Evolutionary conservation across 2,113 vertebrate species (phyloP).

Genomic region (Brachypodius melanocephalos): DNA sequence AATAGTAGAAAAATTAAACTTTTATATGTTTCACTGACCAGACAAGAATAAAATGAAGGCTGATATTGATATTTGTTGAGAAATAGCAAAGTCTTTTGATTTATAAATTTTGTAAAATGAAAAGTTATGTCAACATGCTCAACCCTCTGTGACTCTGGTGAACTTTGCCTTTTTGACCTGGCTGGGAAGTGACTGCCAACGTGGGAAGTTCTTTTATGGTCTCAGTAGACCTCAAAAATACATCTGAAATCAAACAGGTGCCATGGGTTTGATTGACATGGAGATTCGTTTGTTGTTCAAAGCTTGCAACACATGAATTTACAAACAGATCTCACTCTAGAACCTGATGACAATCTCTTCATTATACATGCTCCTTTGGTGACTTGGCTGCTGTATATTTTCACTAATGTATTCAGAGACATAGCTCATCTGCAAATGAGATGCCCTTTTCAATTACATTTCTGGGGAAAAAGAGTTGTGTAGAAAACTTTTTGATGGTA

Average conservation of each 20-base stretch:
- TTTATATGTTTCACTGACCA: neutral
- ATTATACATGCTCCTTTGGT: neutral
- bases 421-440: constrained; percentile 10
- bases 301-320: neutral
- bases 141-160: neutral
- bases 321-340: neutral
- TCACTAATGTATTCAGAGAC: neutral
- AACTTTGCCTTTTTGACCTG: neutral
- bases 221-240: neutral
- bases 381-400: neutral
- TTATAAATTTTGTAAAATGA: neutral
- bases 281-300: neutral
- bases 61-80: neutral
- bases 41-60: neutral
- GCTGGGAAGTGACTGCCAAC: neutral
- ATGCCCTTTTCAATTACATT: neutral
- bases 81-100: neutral
- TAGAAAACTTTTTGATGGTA: neutral
- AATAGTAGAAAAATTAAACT: neutral
- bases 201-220: neutral
- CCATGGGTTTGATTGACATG: neutral
- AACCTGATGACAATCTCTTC: neutral
- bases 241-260: neutral
- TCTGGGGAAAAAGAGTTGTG: neutral
- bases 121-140: rapidly evolving